Conservation (phyloP, 2,113 vertebrate genomes). For the Galemys pyrenaicus region DNA sequence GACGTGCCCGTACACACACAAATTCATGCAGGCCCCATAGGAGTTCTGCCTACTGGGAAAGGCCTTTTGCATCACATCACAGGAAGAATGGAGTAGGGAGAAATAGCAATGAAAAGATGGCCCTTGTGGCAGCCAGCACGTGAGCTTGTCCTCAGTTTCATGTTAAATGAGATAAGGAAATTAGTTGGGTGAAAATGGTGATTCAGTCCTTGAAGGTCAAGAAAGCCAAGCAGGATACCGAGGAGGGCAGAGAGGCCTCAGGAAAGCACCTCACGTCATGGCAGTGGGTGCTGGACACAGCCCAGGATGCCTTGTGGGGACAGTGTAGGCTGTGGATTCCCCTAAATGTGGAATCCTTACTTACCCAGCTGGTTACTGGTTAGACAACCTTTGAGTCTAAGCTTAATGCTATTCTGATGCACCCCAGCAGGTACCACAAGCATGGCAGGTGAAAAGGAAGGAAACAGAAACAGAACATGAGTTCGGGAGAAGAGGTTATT, state of each 20-base stretch:
- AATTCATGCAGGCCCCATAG: neutral
- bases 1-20: neutral
- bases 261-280: neutral
- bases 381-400: neutral
- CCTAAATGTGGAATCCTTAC: accelerated
- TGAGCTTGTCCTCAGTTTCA: conserved; percentile 59
- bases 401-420: neutral
- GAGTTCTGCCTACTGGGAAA: neutral
- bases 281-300: neutral
- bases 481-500: neutral
- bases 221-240: conserved; percentile 61
- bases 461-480: neutral
- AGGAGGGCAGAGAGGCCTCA: neutral
- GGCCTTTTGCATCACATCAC: conserved; percentile 54
- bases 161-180: conserved; percentile 64
- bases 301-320: neutral
- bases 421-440: neutral
- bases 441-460: neutral
- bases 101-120: conserved; percentile 48
- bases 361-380: neutral
- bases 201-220: conserved; percentile 60
- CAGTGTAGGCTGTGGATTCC: neutral
- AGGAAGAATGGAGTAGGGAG: conserved; percentile 20
- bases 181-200: conserved; percentile 60
- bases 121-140: conserved; percentile 59